Evolutionary conservation across 2,797 vertebrate genomes (phyloP).

Genomic region (Channallabes apus): DNA sequence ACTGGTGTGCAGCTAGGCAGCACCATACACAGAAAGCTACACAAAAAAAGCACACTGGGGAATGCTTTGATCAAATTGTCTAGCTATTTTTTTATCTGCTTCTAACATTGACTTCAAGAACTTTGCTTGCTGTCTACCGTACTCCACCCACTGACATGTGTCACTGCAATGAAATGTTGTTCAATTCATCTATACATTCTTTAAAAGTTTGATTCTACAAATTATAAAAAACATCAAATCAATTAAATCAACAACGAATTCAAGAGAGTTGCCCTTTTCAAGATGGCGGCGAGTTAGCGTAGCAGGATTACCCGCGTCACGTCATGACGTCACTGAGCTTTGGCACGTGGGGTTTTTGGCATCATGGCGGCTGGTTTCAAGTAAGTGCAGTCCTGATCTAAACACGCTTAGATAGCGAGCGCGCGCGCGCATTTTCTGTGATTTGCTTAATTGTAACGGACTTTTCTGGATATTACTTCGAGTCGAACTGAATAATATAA

Average conservation of each 20-base stretch:
- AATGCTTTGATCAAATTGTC: too few relatives aligned
- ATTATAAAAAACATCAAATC: too few relatives aligned
- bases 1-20: too few relatives aligned
- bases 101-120: too few relatives aligned
- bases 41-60: too few relatives aligned
- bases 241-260: background rate
- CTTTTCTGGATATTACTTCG: background rate
- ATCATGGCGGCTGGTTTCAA: slow-evolving; percentile 93
- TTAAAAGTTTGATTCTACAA: too few relatives aligned
- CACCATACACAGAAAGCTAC: too few relatives aligned
- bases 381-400: slow-evolving; percentile 68
- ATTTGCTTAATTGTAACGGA: background rate
- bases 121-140: too few relatives aligned
- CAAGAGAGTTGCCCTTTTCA: background rate
- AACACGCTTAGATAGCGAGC: background rate
- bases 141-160: too few relatives aligned
- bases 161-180: too few relatives aligned
- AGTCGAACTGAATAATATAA: background rate
- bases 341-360: slow-evolving; percentile 61
- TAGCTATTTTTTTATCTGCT: too few relatives aligned
- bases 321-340: slow-evolving; percentile 47
- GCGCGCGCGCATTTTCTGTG: background rate
- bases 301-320: background rate
- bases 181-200: too few relatives aligned
- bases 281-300: background rate